Evolutionary conservation across 2,888 invertebrate species (phyloP).

Genomic region (Anorthoa munda): DNA sequence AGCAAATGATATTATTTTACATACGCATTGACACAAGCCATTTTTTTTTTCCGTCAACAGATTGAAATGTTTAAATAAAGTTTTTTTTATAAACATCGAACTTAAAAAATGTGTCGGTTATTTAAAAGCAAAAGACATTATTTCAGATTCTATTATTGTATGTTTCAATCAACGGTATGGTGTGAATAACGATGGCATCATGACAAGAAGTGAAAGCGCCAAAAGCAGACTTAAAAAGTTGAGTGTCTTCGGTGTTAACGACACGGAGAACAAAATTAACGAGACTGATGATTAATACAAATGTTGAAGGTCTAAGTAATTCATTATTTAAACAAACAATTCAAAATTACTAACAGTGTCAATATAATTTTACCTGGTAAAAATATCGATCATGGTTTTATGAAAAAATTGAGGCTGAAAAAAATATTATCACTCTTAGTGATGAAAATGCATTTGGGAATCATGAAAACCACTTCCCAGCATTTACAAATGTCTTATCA

Average conservation of each 20-base stretch:
- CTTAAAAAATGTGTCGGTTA: conserved; percentile 22
- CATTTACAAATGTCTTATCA: conserved; percentile 31
- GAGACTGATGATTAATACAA: conserved; percentile 33
- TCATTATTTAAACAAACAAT: conserved; percentile 23
- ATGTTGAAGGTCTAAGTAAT: conserved; percentile 20
- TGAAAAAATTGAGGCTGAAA: conserved; percentile 31
- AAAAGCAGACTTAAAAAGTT: too few relatives aligned
- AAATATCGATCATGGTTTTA: conserved; percentile 15
- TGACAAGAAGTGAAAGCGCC: too few relatives aligned
- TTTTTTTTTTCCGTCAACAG: too few relatives aligned
- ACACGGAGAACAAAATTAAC: conserved; percentile 35
- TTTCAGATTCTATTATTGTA: conserved; percentile 27
- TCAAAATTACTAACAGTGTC: conserved; percentile 11
- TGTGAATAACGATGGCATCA: too few relatives aligned
- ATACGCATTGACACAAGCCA: too few relatives aligned
- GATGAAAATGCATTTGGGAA: conserved; percentile 27
- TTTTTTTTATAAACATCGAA: conserved; percentile 26
- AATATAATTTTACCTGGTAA: conserved; percentile 18
- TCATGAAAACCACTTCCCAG: conserved; percentile 32
- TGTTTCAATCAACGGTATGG: conserved; percentile 29
- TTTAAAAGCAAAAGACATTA: conserved; percentile 28
- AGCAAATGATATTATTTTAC: too few relatives aligned
- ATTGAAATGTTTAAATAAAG: too few relatives aligned
- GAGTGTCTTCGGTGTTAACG: too few relatives aligned
- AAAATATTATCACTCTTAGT: conserved; percentile 26